phyloP scores from a whole-genome alignment of 2,888 invertebrate species.

The Bombylius major region DNA sequence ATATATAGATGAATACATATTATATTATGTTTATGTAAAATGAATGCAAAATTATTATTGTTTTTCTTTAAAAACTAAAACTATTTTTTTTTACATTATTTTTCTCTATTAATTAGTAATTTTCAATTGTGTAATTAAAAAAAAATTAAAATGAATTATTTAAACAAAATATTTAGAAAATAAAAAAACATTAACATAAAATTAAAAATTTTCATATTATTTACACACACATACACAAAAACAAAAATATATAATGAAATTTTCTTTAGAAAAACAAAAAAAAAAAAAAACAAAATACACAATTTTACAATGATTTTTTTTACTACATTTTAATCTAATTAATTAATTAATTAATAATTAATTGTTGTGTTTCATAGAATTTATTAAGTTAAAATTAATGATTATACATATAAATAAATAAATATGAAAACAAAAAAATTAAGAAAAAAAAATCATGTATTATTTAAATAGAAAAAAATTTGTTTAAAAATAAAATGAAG shows the following conservation, averaged over 20 bases:
- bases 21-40: no score
- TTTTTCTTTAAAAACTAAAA: no score
- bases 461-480: neutral
- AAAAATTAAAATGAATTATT: no score
- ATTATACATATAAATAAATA: neutral
- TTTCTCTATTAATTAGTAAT: neutral
- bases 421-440: neutral
- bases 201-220: no score
- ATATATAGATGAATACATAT: no score
- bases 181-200: no score
- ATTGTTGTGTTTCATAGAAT: slow-evolving; percentile 10
- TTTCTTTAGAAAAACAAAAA: neutral
- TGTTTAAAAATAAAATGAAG: no score
- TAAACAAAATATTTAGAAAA: no score
- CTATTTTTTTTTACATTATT: neutral
- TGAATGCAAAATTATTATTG: no score
- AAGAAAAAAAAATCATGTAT: neutral
- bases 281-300: neutral
- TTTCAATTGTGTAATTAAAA: no score
- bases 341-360: neutral
- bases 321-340: neutral
- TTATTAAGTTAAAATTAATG: slow-evolving; percentile 6
- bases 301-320: neutral
- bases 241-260: neutral
- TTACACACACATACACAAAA: no score